Conservation (phyloP, 2,797 vertebrate species). For the Xiphophorus birchmanni region DNA sequence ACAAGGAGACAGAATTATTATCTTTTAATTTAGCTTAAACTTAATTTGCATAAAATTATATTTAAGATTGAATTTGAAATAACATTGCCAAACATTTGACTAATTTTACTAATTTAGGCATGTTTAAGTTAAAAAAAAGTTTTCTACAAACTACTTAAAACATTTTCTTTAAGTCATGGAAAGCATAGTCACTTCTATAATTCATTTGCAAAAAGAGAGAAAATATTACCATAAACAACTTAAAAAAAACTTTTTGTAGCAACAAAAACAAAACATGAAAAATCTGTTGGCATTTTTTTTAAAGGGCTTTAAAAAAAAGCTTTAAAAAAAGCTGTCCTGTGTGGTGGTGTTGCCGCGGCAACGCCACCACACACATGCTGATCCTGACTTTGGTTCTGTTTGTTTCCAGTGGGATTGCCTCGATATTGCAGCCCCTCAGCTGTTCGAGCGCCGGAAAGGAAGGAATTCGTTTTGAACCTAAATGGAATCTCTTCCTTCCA, state of each 20-base stretch:
- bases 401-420: slow-evolving; percentile 88
- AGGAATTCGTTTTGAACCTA: slow-evolving; percentile 95
- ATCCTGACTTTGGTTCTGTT: slow-evolving; percentile 16
- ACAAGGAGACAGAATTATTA: not conserved
- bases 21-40: not conserved
- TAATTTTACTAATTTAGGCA: not conserved
- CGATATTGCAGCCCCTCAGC: slow-evolving; percentile 90
- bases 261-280: too few species aligned
- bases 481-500: slow-evolving; percentile 95
- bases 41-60: not conserved
- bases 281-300: too few species aligned
- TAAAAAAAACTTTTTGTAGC: too few species aligned
- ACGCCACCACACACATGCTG: too few species aligned
- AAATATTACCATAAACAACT: not conserved
- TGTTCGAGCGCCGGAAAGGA: slow-evolving; percentile 90
- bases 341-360: too few species aligned
- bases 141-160: too few species aligned
- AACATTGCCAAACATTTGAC: not conserved
- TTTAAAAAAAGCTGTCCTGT: too few species aligned
- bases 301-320: too few species aligned
- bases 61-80: not conserved
- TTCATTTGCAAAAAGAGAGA: not conserved
- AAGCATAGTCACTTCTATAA: not conserved
- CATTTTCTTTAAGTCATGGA: not conserved
- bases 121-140: too few species aligned